Evolutionary conservation across 2,888 invertebrate species (phyloP).

Genomic region (Drosophila pullipes): DNA sequence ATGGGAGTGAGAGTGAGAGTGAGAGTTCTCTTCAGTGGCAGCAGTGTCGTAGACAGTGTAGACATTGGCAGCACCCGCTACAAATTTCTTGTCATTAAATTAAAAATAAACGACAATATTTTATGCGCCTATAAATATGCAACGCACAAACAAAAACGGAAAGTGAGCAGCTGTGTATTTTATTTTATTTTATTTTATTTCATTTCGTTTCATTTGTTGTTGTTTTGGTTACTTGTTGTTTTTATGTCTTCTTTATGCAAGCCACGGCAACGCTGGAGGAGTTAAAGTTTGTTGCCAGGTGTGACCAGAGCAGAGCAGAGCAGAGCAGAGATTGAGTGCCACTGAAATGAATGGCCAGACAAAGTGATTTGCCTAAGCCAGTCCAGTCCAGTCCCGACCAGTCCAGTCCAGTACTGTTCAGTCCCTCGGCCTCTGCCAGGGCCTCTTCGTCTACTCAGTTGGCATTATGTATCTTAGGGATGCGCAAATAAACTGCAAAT

Average conservation of each 20-base stretch:
- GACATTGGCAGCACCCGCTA: slow-evolving; percentile 34
- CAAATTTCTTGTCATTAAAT: slow-evolving; percentile 79
- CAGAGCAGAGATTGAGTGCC: slow-evolving; percentile 52
- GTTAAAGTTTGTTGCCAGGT: slow-evolving; percentile 47
- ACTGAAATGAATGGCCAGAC: slow-evolving; percentile 38
- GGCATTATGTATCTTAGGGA: slow-evolving; percentile 23
- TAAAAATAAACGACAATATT: slow-evolving; percentile 82
- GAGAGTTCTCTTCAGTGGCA: neutral
- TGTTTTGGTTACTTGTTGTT: slow-evolving; percentile 28
- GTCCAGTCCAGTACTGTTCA: no score
- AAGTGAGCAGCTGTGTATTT: slow-evolving; percentile 64
- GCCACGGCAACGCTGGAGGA: slow-evolving; percentile 36
- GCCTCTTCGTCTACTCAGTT: neutral
- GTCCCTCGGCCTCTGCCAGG: neutral
- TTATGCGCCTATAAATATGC: slow-evolving; percentile 82
- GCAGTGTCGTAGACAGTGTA: neutral
- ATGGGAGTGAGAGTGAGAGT: neutral
- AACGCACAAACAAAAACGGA: slow-evolving; percentile 50
- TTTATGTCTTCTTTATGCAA: slow-evolving; percentile 70
- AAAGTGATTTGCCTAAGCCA: slow-evolving; percentile 51
- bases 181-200: slow-evolving; percentile 54
- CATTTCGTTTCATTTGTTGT: slow-evolving; percentile 53
- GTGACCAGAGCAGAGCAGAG: slow-evolving; percentile 43
- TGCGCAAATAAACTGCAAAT: slow-evolving; percentile 46
- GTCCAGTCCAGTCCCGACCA: no score